Evolutionary conservation across 2,888 invertebrate genomes (phyloP).

Genomic region (Junonia oenone): DNA sequence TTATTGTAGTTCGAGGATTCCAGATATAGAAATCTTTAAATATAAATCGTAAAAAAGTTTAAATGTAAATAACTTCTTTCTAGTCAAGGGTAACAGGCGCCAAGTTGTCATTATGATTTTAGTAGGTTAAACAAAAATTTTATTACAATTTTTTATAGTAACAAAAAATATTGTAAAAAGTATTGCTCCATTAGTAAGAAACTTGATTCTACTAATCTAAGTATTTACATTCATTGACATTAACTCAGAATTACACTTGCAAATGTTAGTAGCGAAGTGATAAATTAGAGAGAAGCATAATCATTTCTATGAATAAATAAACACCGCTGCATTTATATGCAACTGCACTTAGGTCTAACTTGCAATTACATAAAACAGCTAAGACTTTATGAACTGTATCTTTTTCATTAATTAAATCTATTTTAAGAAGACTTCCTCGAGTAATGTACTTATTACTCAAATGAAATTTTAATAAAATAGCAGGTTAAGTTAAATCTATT

Average conservation of each 20-base stretch:
- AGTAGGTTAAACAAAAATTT: not conserved
- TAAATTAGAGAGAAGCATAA: slow-evolving; percentile 13
- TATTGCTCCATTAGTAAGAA: slow-evolving; percentile 26
- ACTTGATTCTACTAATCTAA: slow-evolving; percentile 20
- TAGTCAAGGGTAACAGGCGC: not conserved
- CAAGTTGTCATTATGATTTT: not conserved
- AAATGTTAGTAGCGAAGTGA: slow-evolving; percentile 17
- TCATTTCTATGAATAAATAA: slow-evolving; percentile 19
- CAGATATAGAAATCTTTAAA: not conserved
- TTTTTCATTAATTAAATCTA: not conserved
- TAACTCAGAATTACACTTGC: slow-evolving; percentile 24
- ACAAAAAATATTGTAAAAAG: no score
- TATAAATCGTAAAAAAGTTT: not conserved
- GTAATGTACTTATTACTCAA: no score
- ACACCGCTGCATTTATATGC: slow-evolving; percentile 7
- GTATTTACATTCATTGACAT: slow-evolving; percentile 17
- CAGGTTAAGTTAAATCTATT: no score
- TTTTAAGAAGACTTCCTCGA: no score
- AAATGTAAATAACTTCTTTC: not conserved
- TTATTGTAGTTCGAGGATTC: not conserved
- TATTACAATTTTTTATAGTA: not conserved
- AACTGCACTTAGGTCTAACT: not conserved
- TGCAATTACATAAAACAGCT: not conserved
- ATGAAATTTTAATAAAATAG: no score
- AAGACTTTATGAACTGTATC: not conserved